A percentile compares a stretch with the other conserved stretches of the same genome.
phyloP scores from a whole-genome alignment of 1,140 invertebrate genomes.

The Trialeurodes vaporariorum region DNA sequence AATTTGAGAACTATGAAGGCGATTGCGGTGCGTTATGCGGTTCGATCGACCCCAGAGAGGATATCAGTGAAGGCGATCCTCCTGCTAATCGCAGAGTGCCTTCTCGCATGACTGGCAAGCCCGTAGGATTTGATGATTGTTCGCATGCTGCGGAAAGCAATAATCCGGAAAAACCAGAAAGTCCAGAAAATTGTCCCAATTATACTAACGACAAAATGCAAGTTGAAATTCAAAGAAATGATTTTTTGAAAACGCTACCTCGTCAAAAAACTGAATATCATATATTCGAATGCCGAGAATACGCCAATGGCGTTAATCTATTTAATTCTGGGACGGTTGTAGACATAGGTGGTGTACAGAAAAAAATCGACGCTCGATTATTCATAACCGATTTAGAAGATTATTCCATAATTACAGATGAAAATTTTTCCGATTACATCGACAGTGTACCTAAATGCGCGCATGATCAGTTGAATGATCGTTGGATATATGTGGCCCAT shows the following conservation, averaged over 20 bases:
- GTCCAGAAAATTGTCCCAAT: too few species aligned
- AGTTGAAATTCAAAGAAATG: too few species aligned
- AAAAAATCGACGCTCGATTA: not conserved
- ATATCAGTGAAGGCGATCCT: not conserved
- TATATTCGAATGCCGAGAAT: not conserved
- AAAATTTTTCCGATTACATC: not conserved
- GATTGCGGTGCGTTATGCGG: not conserved
- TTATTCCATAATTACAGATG: not conserved
- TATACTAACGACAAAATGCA: too few species aligned
- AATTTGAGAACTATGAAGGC: not conserved
- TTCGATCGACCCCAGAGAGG: not conserved
- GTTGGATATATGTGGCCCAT: not conserved
- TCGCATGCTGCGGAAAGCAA: too few species aligned
- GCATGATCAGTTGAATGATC: not conserved
- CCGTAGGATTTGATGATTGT: too few species aligned
- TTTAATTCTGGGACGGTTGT: not conserved
- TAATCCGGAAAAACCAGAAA: too few species aligned
- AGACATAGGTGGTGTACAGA: not conserved
- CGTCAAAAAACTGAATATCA: not conserved
- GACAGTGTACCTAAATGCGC: not conserved
- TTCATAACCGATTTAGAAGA: not conserved
- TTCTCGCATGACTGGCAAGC: too few species aligned
- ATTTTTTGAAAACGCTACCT: not conserved
- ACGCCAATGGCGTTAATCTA: not conserved
- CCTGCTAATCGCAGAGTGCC: too few species aligned